These are phyloP conservation scores for Drosophila merina DNA, from an alignment of 2,888 invertebrate genomes.

Conservation along the genomic window DNA sequence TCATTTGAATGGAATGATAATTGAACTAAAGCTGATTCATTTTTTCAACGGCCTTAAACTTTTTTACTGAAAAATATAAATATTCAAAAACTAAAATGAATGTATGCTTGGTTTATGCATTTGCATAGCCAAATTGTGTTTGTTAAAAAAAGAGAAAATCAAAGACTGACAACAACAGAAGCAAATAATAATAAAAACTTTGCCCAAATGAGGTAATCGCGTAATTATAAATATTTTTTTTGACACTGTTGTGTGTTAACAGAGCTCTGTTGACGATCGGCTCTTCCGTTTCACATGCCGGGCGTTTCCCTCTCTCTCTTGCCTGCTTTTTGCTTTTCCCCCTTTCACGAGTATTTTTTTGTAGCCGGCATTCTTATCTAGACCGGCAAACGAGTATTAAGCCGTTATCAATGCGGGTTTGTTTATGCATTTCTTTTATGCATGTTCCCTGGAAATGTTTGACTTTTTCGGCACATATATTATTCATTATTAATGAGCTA, in stretches of 20 bases:
- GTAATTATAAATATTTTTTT: slow-evolving; percentile 79
- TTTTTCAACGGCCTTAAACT: background rate
- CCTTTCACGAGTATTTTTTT: slow-evolving; percentile 22
- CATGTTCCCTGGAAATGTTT: background rate
- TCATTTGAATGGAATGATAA: slow-evolving; percentile 17
- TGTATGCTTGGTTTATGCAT: slow-evolving; percentile 22
- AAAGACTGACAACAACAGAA: slow-evolving; percentile 17
- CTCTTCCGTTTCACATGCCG: slow-evolving; percentile 29
- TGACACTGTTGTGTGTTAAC: slow-evolving; percentile 54
- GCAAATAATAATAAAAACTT: slow-evolving; percentile 70
- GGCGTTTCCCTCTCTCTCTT: too few species aligned
- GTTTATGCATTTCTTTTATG: slow-evolving; percentile 2
- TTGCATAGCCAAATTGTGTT: slow-evolving; percentile 60
- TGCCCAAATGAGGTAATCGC: slow-evolving; percentile 82
- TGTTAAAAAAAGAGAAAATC: slow-evolving; percentile 27
- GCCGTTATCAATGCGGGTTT: slow-evolving; percentile 31
- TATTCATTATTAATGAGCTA: slow-evolving; percentile 12
- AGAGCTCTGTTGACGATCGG: slow-evolving; percentile 30
- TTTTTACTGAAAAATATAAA: slow-evolving; percentile 1
- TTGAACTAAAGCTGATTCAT: slow-evolving; percentile 29
- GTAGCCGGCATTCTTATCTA: slow-evolving; percentile 71
- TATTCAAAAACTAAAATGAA: slow-evolving; percentile 17
- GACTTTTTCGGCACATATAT: slow-evolving; percentile 6
- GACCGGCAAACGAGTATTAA: slow-evolving; percentile 64
- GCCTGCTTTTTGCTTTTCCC: slow-evolving; percentile 14